Conservation (phyloP, 2,888 invertebrate species). For the Pterostichus madidus region DNA sequence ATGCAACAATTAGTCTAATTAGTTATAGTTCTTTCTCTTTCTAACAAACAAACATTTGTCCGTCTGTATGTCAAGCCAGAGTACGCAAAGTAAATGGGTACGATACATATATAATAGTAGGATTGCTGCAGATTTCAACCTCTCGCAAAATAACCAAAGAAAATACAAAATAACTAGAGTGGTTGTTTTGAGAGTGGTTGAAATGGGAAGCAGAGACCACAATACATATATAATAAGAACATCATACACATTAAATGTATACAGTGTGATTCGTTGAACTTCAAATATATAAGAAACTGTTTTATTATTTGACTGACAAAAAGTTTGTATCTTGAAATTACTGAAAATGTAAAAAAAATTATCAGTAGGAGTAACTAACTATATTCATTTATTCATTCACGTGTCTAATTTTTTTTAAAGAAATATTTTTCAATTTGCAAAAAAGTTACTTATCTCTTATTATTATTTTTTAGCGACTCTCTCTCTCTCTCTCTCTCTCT, state of each 20-base stretch:
- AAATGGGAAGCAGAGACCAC: not conserved
- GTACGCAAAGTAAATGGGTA: slow-evolving; percentile 51
- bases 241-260: slow-evolving; percentile 52
- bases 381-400: too few species aligned
- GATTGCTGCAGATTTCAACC: not conserved
- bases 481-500: too few species aligned
- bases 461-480: too few species aligned
- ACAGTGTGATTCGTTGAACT: not conserved
- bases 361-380: too few species aligned
- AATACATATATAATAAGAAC: slow-evolving; percentile 43
- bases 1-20: slow-evolving; percentile 59
- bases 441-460: too few species aligned
- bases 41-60: slow-evolving; percentile 27
- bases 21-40: slow-evolving; percentile 9
- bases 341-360: too few species aligned
- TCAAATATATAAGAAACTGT: too few species aligned
- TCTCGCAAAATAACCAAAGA: not conserved
- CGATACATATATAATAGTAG: slow-evolving; percentile 49
- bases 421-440: too few species aligned
- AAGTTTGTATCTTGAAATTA: too few species aligned
- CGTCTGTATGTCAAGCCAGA: slow-evolving; percentile 62
- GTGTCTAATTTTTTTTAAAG: too few species aligned
- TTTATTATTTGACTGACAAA: too few species aligned
- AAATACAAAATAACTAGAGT: not conserved
- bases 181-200: not conserved